Evolutionary conservation across 2,113 vertebrate species (phyloP), one percentile per base, ranked within the genome.

Genomic region (Dicrurus megarhynchus): DNA sequence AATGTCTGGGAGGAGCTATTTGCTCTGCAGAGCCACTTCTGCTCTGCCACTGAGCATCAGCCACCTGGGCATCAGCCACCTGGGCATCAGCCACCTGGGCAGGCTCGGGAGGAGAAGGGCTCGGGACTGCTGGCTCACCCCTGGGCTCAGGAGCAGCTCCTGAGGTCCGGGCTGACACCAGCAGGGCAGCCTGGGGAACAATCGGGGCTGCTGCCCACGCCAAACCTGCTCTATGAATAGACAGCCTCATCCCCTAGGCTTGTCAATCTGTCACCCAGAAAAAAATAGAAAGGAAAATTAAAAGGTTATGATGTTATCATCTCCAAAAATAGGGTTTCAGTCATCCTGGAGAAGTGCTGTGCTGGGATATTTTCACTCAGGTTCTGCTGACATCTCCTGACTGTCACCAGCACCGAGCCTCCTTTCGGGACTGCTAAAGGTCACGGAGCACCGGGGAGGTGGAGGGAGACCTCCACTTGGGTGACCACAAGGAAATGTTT

Each of bases 271-370:
- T 78, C 88, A 89, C 56, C 49, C 33, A 59, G 68, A 23, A 63
- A 86, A 90, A 89, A 90, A 86, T 32, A 74, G 82, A 84, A 84
- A 52, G 60, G 47, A 75, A 96, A 93, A 94, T 84, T 90, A 96
- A 95, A 95, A 96, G 92, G 88, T 96, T 96, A 83, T 93, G 78
- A 94, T 92, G 67, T 86, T 96, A 81, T 61, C 68, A 6, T 83
- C 59, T 91, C 87, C 60, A 77, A 78, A 94, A 96, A 96, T 92
- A 94, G 75, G 59, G 80, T 90, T 93, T 91, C 83, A 90, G 71
- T 93, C 88, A 90, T 86, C 56, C 53, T 16, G 7, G 59, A 88
- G 37, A 88, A 94, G 73, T 81, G 73, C 76, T 84, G 85, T 23
- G 73, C 76, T 87, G 64, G 52, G 60, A 46, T 84, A 70, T 88